Conservation (phyloP, 35 echinoderm and acorn worm genomes). For the Chiridota heheva region DNA sequence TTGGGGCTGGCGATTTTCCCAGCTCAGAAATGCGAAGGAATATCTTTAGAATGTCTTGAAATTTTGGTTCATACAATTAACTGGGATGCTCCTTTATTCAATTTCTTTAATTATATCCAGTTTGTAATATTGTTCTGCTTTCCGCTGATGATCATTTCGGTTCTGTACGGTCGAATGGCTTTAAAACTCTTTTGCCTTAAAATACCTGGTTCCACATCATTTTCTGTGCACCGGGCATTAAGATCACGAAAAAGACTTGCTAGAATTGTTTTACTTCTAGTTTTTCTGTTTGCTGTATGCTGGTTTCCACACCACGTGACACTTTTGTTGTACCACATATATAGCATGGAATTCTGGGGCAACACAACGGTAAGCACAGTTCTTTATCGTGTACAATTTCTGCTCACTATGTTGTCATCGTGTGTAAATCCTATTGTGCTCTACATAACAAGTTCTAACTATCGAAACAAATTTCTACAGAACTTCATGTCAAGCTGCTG, state of each 20-base stretch:
- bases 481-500: too few relatives aligned
- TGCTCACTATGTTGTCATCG: constrained; percentile 43
- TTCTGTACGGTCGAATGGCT: constrained; percentile 31
- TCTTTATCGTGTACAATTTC: constrained; percentile 17
- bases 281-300: constrained; percentile 15
- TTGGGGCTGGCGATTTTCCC: neutral
- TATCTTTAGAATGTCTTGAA: neutral
- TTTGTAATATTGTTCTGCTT: constrained; percentile 21
- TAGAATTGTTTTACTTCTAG: constrained; percentile 21
- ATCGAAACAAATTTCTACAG: too few relatives aligned
- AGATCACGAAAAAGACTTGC: constrained; percentile 19
- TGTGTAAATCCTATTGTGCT: constrained; percentile 33
- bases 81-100: neutral
- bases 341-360: neutral
- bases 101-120: constrained; percentile 5
- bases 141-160: constrained; percentile 21
- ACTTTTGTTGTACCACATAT: neutral
- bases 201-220: constrained; percentile 10
- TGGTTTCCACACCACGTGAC: constrained; percentile 37
- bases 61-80: neutral
- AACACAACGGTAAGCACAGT: neutral
- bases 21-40: neutral
- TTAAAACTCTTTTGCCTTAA: constrained; percentile 38
- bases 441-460: constrained; percentile 35
- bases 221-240: neutral